Percentiles rank a stretch among this genome's conserved stretches.
phyloP scores from a whole-genome alignment of 30 jellyfish, hydroid and myxozoan species.

The Rhopilema esculentum region DNA sequence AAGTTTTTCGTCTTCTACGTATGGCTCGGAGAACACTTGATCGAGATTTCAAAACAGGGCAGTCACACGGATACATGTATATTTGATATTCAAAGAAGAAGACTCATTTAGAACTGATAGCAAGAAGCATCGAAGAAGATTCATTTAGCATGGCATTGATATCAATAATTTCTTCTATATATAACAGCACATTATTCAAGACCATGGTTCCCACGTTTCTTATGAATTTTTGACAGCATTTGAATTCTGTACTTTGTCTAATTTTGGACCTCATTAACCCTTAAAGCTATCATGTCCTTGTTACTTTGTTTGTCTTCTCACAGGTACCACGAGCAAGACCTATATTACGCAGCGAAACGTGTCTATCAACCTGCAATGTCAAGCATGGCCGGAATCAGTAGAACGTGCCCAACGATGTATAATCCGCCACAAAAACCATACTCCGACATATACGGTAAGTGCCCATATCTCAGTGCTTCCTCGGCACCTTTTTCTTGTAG shows the following conservation, averaged over 20 bases:
- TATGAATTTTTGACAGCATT: too few relatives aligned
- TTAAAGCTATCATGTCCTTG: too few relatives aligned
- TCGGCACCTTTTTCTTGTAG: neutral
- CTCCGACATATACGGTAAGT: constrained; percentile 74
- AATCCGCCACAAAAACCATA: constrained; percentile 67
- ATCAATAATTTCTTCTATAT: too few relatives aligned
- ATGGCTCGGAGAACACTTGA: too few relatives aligned
- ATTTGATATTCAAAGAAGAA: neutral
- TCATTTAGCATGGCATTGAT: too few relatives aligned
- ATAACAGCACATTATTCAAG: too few relatives aligned
- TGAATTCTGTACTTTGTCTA: too few relatives aligned
- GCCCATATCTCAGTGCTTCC: neutral
- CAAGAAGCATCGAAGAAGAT: neutral
- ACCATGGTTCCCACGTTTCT: too few relatives aligned
- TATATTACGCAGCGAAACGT: constrained; percentile 76
- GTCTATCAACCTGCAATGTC: constrained; percentile 71
- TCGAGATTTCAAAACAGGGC: too few relatives aligned
- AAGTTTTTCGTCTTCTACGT: too few relatives aligned
- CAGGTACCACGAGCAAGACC: constrained; percentile 88
- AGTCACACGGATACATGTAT: too few relatives aligned
- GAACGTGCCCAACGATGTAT: constrained; percentile 65
- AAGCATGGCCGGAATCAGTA: constrained; percentile 65
- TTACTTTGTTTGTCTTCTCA: neutral
- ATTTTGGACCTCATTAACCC: too few relatives aligned
- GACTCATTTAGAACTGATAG: neutral